Percentiles rank a stretch among this genome's conserved stretches.
Evolutionary conservation across 2,888 invertebrate genomes (phyloP).

Genomic region (Eristalis pertinax): DNA sequence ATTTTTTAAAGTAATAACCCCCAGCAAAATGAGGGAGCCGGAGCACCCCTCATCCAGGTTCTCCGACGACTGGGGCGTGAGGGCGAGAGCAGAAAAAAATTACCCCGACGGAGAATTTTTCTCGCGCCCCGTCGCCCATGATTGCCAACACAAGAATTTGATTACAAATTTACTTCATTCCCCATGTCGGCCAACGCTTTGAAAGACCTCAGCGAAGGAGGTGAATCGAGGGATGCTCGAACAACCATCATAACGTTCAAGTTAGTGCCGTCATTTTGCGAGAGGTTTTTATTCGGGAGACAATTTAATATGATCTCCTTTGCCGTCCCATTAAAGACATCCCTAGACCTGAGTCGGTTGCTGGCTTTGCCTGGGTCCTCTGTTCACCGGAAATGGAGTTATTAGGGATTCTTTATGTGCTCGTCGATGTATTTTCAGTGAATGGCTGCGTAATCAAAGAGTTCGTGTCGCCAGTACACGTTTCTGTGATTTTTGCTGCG

Average conservation of each 20-base stretch:
- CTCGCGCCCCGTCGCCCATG: slow-evolving; percentile 39
- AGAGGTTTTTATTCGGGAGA: slow-evolving; percentile 43
- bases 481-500: not conserved
- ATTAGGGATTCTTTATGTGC: slow-evolving; percentile 51
- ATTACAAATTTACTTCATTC: slow-evolving; percentile 63
- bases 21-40: not conserved
- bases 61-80: not conserved
- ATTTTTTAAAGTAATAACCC: slow-evolving; percentile 58
- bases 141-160: slow-evolving; percentile 66
- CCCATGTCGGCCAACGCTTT: not conserved
- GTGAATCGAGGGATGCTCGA: slow-evolving; percentile 58
- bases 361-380: slow-evolving; percentile 36
- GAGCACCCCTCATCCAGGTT: not conserved
- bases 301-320: slow-evolving; percentile 55
- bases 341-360: not conserved
- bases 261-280: slow-evolving; percentile 51
- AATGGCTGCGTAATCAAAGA: not conserved
- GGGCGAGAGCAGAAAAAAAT: not conserved
- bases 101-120: slow-evolving; percentile 16
- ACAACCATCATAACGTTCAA: slow-evolving; percentile 64
- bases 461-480: slow-evolving; percentile 23
- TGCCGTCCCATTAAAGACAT: not conserved
- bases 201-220: slow-evolving; percentile 23
- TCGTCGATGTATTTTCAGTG: slow-evolving; percentile 20
- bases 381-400: slow-evolving; percentile 62